These are phyloP conservation scores for Diphyllodes magnificus DNA, from an alignment of 2,113 vertebrate species.

Conservation along the genomic window DNA sequence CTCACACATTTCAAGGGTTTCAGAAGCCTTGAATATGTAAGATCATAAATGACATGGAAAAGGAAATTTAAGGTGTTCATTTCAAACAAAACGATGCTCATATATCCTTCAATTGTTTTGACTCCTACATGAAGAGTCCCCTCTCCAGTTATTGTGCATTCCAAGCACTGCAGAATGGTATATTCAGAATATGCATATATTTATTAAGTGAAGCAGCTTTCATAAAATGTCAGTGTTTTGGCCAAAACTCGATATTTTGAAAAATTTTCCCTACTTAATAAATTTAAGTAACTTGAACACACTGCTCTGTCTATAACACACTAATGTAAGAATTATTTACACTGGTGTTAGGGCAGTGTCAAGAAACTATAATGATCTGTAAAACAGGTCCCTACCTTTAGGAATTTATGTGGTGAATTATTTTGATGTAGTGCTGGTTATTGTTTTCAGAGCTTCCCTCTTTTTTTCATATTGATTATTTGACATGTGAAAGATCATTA, in stretches of 20 bases:
- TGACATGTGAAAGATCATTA: neutral
- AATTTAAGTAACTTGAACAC: neutral
- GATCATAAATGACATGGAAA: neutral
- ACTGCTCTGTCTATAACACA: neutral
- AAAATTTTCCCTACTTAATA: neutral
- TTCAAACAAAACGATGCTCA: neutral
- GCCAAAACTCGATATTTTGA: neutral
- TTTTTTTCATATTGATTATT: conserved; percentile 13
- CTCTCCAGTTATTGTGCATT: neutral
- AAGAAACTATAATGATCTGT: neutral
- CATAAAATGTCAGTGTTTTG: neutral
- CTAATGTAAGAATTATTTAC: neutral
- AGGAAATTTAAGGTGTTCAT: neutral
- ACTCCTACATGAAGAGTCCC: neutral
- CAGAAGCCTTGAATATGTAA: neutral
- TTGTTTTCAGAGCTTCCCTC: neutral
- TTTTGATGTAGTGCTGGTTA: neutral
- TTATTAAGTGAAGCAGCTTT: neutral
- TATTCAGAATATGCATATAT: neutral
- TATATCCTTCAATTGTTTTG: neutral
- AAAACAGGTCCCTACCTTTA: neutral
- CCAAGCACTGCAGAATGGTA: neutral
- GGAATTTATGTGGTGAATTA: neutral
- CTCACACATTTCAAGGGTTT: neutral
- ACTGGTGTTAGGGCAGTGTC: neutral